Conservation (phyloP, 1,140 invertebrate genomes). For the Chlorops oryzae region DNA sequence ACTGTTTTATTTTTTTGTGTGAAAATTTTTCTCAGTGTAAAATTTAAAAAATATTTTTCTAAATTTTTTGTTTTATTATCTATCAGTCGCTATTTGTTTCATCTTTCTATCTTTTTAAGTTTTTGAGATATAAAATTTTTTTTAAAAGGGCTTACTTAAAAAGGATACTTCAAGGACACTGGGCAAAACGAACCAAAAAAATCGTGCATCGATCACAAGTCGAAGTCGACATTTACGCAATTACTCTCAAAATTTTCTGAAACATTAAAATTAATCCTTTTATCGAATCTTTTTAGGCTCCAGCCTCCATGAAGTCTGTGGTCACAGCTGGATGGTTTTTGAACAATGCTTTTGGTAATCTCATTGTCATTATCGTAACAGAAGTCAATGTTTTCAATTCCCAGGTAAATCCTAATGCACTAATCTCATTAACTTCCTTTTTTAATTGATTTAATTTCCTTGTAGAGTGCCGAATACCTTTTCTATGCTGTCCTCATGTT, state of each 20-base stretch:
- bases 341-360: constrained; percentile 50
- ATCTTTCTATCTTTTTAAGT: no score
- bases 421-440: background rate
- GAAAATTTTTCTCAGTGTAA: no score
- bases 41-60: no score
- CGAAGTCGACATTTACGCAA: background rate
- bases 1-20: no score
- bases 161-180: no score
- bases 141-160: no score
- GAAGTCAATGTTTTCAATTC: constrained; percentile 33
- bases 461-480: constrained; percentile 32
- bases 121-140: no score
- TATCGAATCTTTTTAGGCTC: constrained; percentile 25
- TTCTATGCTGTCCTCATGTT: constrained; percentile 44
- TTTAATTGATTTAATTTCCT: background rate
- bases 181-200: no score
- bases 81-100: no score
- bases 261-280: background rate
- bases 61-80: no score
- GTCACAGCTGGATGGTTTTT: constrained; percentile 50
- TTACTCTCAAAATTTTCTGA: background rate
- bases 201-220: no score
- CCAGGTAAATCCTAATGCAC: constrained; percentile 21
- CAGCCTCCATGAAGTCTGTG: constrained; percentile 49
- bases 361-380: constrained; percentile 48